phyloP scores from a whole-genome alignment of 2,888 invertebrate genomes.

The Caenorhabditis sulstoni region DNA sequence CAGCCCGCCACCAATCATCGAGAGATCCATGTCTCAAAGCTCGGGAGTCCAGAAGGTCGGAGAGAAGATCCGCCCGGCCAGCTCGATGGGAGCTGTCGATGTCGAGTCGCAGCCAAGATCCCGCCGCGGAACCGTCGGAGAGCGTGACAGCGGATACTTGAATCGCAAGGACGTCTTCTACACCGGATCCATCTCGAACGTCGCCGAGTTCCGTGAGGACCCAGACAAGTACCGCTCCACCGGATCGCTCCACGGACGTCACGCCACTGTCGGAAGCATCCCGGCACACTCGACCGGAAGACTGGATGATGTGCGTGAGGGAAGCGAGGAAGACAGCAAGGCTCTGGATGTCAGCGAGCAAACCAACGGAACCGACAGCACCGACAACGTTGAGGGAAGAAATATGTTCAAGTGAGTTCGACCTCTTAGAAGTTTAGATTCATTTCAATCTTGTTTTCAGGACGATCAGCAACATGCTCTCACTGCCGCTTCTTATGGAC shows the following conservation, averaged over 20 bases:
- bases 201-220: constrained; percentile 88
- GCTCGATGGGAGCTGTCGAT: constrained; percentile 61
- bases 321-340: constrained; percentile 60
- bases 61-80: constrained; percentile 54
- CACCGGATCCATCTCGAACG: constrained; percentile 88
- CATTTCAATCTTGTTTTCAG: constrained; percentile 54
- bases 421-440: no score
- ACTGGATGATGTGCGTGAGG: constrained; percentile 66
- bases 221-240: constrained; percentile 73
- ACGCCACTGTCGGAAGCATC: constrained; percentile 57
- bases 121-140: constrained; percentile 63
- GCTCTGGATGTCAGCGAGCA: constrained; percentile 58
- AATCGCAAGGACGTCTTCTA: constrained; percentile 90
- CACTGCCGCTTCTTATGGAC: constrained; percentile 89
- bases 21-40: constrained; percentile 51
- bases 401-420: constrained; percentile 66
- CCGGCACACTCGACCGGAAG: constrained; percentile 58
- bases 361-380: constrained; percentile 49
- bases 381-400: constrained; percentile 64
- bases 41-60: constrained; percentile 48
- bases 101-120: constrained; percentile 55
- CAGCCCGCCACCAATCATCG: constrained; percentile 43
- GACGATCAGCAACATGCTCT: constrained; percentile 85
- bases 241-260: constrained; percentile 63
- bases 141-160: constrained; percentile 75